Base-by-base conservation (phyloP, 2,888 invertebrate genomes). In the Sussaba pulchella region DNA sequence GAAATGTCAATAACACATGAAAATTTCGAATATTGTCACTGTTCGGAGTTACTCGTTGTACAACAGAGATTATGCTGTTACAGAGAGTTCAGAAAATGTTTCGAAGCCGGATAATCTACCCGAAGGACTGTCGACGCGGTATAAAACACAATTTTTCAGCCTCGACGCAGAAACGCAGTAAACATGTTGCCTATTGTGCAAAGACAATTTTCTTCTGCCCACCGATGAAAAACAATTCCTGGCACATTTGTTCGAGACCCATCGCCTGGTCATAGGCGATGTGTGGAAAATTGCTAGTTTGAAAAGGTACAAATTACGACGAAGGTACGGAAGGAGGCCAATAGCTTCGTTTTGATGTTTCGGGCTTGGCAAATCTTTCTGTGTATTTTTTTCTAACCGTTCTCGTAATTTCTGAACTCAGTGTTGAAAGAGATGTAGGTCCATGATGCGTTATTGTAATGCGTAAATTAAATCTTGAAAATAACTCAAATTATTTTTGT, bases 181-280 rank as follows among this genome's bases (percentile, higher is more conserved):
- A 24, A 83, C 83, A 14, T 83, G 84, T 77, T 93, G 93, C 83
- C 81, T 91, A 47, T 83, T 92, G 5, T 94, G 94, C 84, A 90
- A 92, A 39, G 75, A 87, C 8, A 87, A 74, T 21, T 93, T 90
- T 85, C 70, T 88, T 14, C 87, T 93, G 24, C 92, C 92, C 1
- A 83, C 87, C 12, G 92, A 93, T 67, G 94, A 95, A 84, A 94
- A 96, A 85, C 93, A 94, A 17, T 93, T 94, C 90, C 91, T 96
- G 0, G 94, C 94, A 0, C 98, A 98, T 92, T 92, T 98, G 75
- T 96, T 97, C 84, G 94, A 95, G 88, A 93, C 93, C 69, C 98
- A 98, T 90, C 94, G 96, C 63, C 92, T 98, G 59, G 96, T 98
- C 1, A 96, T 98, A 85, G 97, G 96, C 57, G 97, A 97, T 93